phyloP scores from a whole-genome alignment of 2,797 vertebrate species.

The Pelochelys cantorii region DNA sequence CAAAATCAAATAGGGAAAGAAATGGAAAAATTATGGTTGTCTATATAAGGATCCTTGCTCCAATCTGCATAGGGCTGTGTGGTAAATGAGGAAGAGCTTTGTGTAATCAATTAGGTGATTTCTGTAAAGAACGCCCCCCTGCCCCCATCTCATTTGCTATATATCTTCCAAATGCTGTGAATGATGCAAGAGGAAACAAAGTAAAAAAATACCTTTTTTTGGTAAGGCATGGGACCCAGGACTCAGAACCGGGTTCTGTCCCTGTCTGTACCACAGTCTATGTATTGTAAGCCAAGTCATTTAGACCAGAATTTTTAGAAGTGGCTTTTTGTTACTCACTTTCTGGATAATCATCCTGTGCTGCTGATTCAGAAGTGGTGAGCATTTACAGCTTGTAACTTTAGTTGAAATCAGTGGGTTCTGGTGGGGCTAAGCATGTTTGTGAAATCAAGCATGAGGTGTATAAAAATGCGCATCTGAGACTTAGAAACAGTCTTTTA shows the following conservation, averaged over 20 bases:
- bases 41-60: no score
- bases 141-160: no score
- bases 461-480: background rate
- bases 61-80: no score
- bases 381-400: background rate
- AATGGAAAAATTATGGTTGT: background rate
- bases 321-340: background rate
- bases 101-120: no score
- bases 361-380: background rate
- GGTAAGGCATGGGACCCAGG: background rate
- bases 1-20: background rate
- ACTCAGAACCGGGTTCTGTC: fast-evolving
- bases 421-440: background rate
- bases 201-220: background rate
- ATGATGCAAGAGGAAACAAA: background rate
- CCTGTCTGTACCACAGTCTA: background rate
- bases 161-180: no score
- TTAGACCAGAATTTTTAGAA: background rate
- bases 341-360: background rate
- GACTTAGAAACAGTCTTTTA: background rate
- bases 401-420: background rate
- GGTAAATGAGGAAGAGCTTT: no score
- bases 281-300: background rate
- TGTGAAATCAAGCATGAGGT: background rate
- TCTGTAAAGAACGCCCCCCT: no score